These are phyloP conservation scores for Nibea albiflora DNA, from an alignment of 2,113 vertebrate species.

Conservation along the genomic window DNA sequence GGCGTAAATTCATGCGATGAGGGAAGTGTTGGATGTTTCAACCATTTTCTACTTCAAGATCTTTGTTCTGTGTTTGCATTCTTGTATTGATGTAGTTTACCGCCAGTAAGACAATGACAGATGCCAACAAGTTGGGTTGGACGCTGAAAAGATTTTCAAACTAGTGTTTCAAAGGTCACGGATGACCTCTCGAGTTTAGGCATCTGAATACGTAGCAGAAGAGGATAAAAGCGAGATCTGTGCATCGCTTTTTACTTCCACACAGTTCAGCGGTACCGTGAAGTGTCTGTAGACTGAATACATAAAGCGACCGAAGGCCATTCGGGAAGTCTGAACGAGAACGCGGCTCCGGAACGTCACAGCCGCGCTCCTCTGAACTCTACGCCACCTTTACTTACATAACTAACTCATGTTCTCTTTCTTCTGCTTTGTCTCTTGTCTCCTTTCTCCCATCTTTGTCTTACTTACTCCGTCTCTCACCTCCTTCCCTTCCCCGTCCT, in stretches of 20 bases:
- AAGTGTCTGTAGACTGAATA: background rate
- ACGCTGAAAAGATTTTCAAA: no score
- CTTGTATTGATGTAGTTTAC: no score
- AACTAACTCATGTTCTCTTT: background rate
- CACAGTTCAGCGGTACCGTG: no score
- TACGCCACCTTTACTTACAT: slow-evolving; percentile 1
- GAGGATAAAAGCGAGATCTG: background rate
- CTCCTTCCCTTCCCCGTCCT: background rate
- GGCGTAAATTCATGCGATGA: no score
- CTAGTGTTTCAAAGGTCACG: background rate
- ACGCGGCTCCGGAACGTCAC: background rate
- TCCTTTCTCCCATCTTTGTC: background rate
- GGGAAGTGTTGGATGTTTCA: no score
- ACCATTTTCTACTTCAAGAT: no score
- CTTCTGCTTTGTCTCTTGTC: background rate
- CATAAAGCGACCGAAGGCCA: background rate
- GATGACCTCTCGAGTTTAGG: background rate
- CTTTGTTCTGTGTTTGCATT: no score
- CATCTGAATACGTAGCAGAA: no score
- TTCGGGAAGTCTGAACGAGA: slow-evolving; percentile 7
- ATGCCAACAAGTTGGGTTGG: no score
- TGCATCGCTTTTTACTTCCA: background rate
- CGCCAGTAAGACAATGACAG: no score
- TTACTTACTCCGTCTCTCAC: background rate
- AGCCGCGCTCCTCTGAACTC: slow-evolving; percentile 29